A percentile compares a stretch with the other conserved stretches of the same genome.
Conservation (phyloP, 1,140 invertebrate genomes). For the Diorhabda carinulata region DNA sequence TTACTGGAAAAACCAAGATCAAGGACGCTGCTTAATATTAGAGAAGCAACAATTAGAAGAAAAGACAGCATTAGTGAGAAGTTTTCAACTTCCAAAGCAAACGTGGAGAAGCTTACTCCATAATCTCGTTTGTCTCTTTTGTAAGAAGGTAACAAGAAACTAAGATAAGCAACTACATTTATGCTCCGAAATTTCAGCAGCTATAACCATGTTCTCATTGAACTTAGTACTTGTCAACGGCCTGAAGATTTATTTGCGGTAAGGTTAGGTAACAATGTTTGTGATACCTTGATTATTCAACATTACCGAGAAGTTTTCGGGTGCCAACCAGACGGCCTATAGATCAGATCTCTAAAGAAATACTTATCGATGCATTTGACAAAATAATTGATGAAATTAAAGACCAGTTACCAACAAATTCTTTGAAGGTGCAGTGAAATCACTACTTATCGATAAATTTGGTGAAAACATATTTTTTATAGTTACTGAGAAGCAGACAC, state of each 20-base stretch:
- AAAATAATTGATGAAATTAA: slow-evolving; percentile 26
- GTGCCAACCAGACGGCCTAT: slow-evolving; percentile 20
- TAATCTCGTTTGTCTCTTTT: slow-evolving; percentile 13
- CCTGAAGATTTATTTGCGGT: not conserved
- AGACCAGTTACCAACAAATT: slow-evolving; percentile 17
- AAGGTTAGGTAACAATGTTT: slow-evolving; percentile 21
- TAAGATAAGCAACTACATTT: slow-evolving; percentile 1
- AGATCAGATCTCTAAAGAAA: slow-evolving; percentile 21
- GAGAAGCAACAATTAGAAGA: too few species aligned
- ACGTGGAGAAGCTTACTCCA: not conserved
- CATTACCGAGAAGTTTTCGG: slow-evolving; percentile 19
- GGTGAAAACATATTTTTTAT: not conserved
- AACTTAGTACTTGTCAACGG: too few species aligned
- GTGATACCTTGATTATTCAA: slow-evolving; percentile 24
- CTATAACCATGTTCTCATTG: not conserved
- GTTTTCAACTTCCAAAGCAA: slow-evolving; percentile 19
- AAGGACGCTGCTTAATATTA: too few species aligned
- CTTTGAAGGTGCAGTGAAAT: too few species aligned
- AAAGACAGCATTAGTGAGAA: slow-evolving; percentile 15
- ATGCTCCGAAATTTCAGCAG: slow-evolving; percentile 6
- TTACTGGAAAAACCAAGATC: slow-evolving; percentile 7
- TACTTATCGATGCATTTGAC: slow-evolving; percentile 19
- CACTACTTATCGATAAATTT: too few species aligned
- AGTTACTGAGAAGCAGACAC: slow-evolving; percentile 26
- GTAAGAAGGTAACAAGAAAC: slow-evolving; percentile 15